A percentile compares a stretch with the other conserved stretches of the same genome.
phyloP scores from a whole-genome alignment of 2,888 invertebrate genomes.

The Leptinotarsa juncta region DNA sequence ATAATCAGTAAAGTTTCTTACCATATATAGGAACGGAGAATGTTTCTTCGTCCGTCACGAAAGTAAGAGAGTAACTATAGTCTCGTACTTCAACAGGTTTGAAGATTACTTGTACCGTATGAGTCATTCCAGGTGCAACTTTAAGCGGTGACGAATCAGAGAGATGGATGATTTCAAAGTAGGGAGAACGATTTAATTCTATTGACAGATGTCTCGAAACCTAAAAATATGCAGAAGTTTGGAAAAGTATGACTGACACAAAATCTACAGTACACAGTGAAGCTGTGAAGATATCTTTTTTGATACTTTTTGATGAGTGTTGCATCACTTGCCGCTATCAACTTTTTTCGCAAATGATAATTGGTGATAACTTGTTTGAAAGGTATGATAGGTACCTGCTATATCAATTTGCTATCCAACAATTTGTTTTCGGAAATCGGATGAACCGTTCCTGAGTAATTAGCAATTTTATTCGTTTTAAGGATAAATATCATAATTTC shows the following conservation, averaged over 20 bases:
- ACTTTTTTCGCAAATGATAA: too few species aligned
- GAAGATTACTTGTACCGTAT: slow-evolving; percentile 73
- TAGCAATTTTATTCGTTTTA: too few species aligned
- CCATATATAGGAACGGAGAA: slow-evolving; percentile 73
- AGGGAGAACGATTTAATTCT: slow-evolving; percentile 60
- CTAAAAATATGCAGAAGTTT: slow-evolving; percentile 57
- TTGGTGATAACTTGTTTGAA: too few species aligned
- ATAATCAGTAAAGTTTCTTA: slow-evolving; percentile 56
- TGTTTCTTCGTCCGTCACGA: slow-evolving; percentile 69
- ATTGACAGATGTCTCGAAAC: slow-evolving; percentile 67
- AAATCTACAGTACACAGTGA: too few species aligned
- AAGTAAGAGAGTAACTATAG: slow-evolving; percentile 68
- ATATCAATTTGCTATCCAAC: too few species aligned
- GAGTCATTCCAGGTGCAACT: slow-evolving; percentile 78
- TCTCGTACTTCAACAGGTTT: slow-evolving; percentile 70
- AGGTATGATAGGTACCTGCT: too few species aligned
- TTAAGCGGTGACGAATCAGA: slow-evolving; percentile 63
- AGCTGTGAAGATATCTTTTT: too few species aligned
- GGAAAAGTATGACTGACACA: neutral
- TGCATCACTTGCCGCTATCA: too few species aligned
- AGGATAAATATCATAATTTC: too few species aligned
- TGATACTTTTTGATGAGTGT: too few species aligned
- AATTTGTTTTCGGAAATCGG: too few species aligned
- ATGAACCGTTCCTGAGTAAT: too few species aligned
- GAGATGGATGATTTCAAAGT: slow-evolving; percentile 65